phyloP scores from a whole-genome alignment of 1,140 invertebrate species.

The Sitophilus oryzae region DNA sequence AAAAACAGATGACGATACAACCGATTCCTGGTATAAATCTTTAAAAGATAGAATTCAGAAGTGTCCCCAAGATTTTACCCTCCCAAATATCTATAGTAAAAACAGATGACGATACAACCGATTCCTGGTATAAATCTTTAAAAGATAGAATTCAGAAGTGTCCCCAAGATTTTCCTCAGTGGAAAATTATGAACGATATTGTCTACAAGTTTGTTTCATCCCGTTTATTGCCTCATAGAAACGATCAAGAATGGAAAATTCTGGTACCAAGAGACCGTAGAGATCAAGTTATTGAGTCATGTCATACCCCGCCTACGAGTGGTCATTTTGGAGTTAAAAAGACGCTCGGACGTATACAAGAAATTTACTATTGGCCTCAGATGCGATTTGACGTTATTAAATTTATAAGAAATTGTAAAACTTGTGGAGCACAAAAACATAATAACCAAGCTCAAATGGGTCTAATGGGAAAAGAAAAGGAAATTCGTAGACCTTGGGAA shows the following conservation, averaged over 20 bases:
- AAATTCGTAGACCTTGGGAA: slow-evolving; percentile 25
- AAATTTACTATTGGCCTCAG: slow-evolving; percentile 24
- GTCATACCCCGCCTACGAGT: slow-evolving; percentile 17
- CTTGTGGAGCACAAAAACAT: slow-evolving; percentile 21
- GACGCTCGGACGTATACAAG: slow-evolving; percentile 14
- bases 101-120: too few species aligned
- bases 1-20: too few species aligned
- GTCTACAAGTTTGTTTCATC: slow-evolving; percentile 18
- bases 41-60: slow-evolving; percentile 8
- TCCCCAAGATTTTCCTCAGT: slow-evolving; percentile 11
- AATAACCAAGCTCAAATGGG: slow-evolving; percentile 5
- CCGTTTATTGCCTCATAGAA: not conserved
- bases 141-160: slow-evolving; percentile 3
- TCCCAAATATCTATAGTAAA: not conserved
- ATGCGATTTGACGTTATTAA: slow-evolving; percentile 15
- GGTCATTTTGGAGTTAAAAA: slow-evolving; percentile 26
- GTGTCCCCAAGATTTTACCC: not conserved
- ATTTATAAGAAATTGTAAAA: slow-evolving; percentile 11
- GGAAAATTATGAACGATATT: slow-evolving; percentile 11
- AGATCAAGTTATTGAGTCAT: slow-evolving; percentile 4
- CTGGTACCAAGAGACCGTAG: slow-evolving; percentile 16
- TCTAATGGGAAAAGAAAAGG: slow-evolving; percentile 23
- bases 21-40: slow-evolving; percentile 11
- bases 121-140: slow-evolving; percentile 15
- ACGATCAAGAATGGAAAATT: slow-evolving; percentile 20